phyloP scores from a whole-genome alignment of 2,113 vertebrate species.

The Hypomesus transpacificus region DNA sequence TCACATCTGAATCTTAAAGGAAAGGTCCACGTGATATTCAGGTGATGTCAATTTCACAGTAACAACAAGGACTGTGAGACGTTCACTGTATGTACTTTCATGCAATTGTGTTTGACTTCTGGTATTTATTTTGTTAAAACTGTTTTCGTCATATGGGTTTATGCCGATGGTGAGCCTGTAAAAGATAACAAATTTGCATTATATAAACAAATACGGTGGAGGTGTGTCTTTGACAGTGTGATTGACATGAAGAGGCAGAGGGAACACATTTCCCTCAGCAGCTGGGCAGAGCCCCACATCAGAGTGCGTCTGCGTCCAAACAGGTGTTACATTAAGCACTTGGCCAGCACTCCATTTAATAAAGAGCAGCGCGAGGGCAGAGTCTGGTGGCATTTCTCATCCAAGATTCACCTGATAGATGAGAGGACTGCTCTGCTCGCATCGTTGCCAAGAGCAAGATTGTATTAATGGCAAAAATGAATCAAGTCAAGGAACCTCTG shows the following conservation, averaged over 20 bases:
- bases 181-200: too few species aligned
- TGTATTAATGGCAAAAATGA: constrained; percentile 63
- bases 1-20: background rate
- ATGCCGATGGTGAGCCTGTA: too few species aligned
- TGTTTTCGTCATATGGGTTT: too few species aligned
- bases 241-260: background rate
- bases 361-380: constrained; percentile 25
- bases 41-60: too few species aligned
- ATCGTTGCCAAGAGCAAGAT: constrained; percentile 44
- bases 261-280: constrained; percentile 14
- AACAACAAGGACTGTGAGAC: too few species aligned
- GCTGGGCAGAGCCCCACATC: too few species aligned
- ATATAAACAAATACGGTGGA: too few species aligned
- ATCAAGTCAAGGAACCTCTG: constrained; percentile 46
- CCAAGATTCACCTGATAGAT: constrained; percentile 34
- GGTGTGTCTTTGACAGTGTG: too few species aligned
- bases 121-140: too few species aligned
- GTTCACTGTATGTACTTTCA: too few species aligned
- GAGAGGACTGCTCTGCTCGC: background rate
- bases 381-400: background rate
- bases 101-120: too few species aligned
- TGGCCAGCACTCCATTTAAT: constrained; percentile 53
- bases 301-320: background rate
- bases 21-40: background rate
- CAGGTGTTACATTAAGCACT: constrained; percentile 48